Evolutionary conservation across 2,888 invertebrate genomes (phyloP), one percentile per base, ranked within the genome.

Genomic region (Odontomyia ornata): DNA sequence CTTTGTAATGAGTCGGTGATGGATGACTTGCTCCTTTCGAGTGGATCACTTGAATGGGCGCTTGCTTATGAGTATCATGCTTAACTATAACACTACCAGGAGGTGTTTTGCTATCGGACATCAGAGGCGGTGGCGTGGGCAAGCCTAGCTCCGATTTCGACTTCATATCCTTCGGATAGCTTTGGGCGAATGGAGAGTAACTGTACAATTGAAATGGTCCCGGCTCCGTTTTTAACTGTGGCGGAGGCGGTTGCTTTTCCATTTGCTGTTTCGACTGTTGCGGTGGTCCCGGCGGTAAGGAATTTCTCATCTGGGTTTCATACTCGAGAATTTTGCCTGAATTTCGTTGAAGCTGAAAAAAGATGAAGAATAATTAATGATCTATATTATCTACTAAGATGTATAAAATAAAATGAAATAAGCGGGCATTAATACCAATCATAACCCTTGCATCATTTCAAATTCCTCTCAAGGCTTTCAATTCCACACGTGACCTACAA

Each of bases 101-200:
- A 83, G 93, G 92, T 9, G 69, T 60, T 85, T 93, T 93, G 82
- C 89, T 87, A 85, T 93, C 93, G 81, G 91, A 89, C 81, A 92
- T 88, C 77, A 93, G 86, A 4, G 92, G 91, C 75, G 92, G 91
- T 21, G 91, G 91, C 80, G 91, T 92, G 78, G 91, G 90, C 76
- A 92, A 28, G 27, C 79, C 76, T 21, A 80, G 15, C n/a, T 78
- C 79, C 36, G 78, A 65, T 57, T 80, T 80, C 56, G 77, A 64
- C 73, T 79, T 77, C 30, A 79, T 72, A 57, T 80, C 80, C 69
- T 80, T 80, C 30, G 71, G 77, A 65, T 79, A 79, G 13, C 56
- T 67, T 62, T 69, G 75, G 36, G 52, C 52, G 60, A 77, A 77
- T 43, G 77, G 72, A 5, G 78, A 27, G 84, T 93, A 93, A 82